phyloP scores from a whole-genome alignment of 30 jellyfish, hydroid and myxozoan genomes.

The Turritopsis rubra region DNA sequence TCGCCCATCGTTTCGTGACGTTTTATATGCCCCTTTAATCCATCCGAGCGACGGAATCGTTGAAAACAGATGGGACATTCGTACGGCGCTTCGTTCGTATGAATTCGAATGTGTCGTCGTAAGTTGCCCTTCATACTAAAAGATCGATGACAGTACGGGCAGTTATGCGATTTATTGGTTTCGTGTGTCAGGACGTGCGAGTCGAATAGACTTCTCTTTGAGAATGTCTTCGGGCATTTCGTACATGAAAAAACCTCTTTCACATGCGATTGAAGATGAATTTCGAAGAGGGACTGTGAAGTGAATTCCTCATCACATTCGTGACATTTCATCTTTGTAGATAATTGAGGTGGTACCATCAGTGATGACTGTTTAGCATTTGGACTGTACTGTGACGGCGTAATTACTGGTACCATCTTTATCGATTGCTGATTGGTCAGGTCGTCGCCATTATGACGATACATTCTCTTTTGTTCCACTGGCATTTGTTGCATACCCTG shows the following conservation, averaged over 20 bases:
- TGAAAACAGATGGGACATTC: slow-evolving; percentile 47
- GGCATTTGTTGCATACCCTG: neutral
- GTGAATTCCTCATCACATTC: slow-evolving; percentile 35
- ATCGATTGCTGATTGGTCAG: neutral
- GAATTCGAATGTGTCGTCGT: slow-evolving; percentile 41
- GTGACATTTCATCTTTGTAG: slow-evolving; percentile 14
- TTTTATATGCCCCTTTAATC: slow-evolving; percentile 37
- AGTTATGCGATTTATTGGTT: slow-evolving; percentile 29
- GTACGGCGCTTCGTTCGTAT: slow-evolving; percentile 44
- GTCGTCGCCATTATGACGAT: neutral
- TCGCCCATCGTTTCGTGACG: slow-evolving; percentile 47
- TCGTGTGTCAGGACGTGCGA: slow-evolving; percentile 33
- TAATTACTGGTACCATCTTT: slow-evolving; percentile 6
- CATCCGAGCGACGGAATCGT: slow-evolving; percentile 48
- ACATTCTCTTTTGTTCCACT: neutral
- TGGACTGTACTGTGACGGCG: slow-evolving; percentile 3
- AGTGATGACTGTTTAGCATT: neutral
- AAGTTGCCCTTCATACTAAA: slow-evolving; percentile 41
- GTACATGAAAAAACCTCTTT: slow-evolving; percentile 23
- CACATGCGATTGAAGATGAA: slow-evolving; percentile 34
- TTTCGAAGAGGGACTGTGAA: slow-evolving; percentile 34
- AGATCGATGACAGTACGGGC: slow-evolving; percentile 42
- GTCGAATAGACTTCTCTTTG: slow-evolving; percentile 27
- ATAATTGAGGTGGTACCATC: neutral
- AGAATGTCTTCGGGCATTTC: slow-evolving; percentile 34